Base-by-base conservation (phyloP, 1,140 invertebrate genomes). In the Sinella curviseta region DNA sequence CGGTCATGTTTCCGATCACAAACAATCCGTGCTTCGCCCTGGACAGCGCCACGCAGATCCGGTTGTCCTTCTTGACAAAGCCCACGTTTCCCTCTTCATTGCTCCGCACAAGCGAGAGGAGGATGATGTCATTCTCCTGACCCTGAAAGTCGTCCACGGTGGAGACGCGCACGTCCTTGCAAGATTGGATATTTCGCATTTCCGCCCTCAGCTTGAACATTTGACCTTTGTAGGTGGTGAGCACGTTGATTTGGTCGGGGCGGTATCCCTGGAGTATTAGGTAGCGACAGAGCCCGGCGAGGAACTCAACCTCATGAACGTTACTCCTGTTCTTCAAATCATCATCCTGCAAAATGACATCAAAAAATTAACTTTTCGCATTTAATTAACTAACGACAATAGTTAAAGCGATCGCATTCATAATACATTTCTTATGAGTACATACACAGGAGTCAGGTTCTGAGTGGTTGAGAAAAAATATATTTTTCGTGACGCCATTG, bases 191-290 rank as follows among this genome's bases (percentile, higher is more conserved):
- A n/a, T n/a, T n/a, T n/a, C n/a, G 14, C 24, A 83, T 78, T 82
- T 84, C 81, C 78, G 83, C 82, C 16, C 79, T 84, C 1, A 86
- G 33, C 36, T 83, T 77, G 77, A 84, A 83, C 74, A 87, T 80
- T 81, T 89, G 92, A 1, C 90, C 91, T 26, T 89, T 88, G 84
- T 94, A 93, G 0, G 91, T 90, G 0, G 91, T 87, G 1, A 94
- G 85, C 67, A 93, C 89, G 0, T 92, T 93, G 65, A 94, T 90
- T 65, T 92, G 87, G 26, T 88, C 85, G 0, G 88, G 81, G 1
- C 86, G 34, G 80, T 92, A 92, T 1, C 89, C 90, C 84, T 91
- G 91, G 65, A 89, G 84, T 73, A 92, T 84, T 1, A 93, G 85
- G 84, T 92, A 90, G 76, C 88, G 87, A 1, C 90, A 89, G 26